Evolutionary conservation across 2,797 vertebrate species (phyloP), one percentile per base, ranked within the genome.

Genomic region (Benthosema pterotum): DNA sequence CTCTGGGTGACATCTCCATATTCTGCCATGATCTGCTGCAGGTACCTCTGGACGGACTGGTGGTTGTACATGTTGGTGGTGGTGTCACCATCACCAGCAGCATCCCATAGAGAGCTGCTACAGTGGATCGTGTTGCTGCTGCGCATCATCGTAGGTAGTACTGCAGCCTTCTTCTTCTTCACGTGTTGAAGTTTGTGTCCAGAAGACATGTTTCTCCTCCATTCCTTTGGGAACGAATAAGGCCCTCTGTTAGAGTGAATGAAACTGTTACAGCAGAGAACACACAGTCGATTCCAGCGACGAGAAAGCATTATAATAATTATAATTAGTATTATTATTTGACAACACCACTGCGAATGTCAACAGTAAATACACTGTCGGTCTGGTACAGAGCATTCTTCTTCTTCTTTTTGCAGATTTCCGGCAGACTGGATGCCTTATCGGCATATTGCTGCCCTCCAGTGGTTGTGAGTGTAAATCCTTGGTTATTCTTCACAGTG

Each of bases 11-110:
- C 38, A 3, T 73, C 52, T 64, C 71, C 69, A 75, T 93, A 83
- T 52, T 98, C 94, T 62, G 89, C 83, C 65, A 78, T 80, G 52
- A 96, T 69, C 46, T 79, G 83, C 63, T 85, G 83, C 3, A 98
- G 42, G 13, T 95, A 92, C 52, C 74, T 92, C 78, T 92, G 93
- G 5, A 98, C 84, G 0, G 80, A 72, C 47, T 86, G 80, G 0
- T 80, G 83, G 13, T 85, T 79, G 87, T 94, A 93, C 19, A 95
- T 15, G n/a, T n/a, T n/a, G 9, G 32, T 3, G 22, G 22, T 25
- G 22, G 22, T 25, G 5, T 22, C 2, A 22, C 22, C 5, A 25
- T 25, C 22, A 25, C 22, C 5, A 3, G 3, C 22, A 25, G 3
- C 3, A 25, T 25, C 22, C 22, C 22, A 25, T 25, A 25, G 5